phyloP scores from a whole-genome alignment of 2,797 vertebrate genomes.

The Acanthurus leucopareius region DNA sequence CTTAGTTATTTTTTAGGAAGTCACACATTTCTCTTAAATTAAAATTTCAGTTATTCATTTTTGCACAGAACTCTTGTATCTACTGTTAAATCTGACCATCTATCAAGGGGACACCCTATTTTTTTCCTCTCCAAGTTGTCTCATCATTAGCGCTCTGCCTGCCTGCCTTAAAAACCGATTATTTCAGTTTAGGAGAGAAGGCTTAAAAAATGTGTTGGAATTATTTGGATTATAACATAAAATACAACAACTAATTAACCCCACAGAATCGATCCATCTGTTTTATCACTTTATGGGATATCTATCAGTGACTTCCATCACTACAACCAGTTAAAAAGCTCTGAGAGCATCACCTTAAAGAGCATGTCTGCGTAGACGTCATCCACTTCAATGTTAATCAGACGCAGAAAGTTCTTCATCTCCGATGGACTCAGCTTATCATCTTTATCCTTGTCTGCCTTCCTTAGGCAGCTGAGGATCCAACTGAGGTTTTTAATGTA shows the following conservation, averaged over 20 bases:
- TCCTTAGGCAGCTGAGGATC: constrained; percentile 93
- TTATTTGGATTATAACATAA: background rate
- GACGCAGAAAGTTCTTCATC: constrained; percentile 91
- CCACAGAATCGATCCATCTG: background rate
- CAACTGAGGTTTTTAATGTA: constrained; percentile 88
- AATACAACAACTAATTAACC: background rate
- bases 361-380: constrained; percentile 90
- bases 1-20: background rate
- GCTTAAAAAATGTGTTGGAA: background rate
- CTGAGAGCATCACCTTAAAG: constrained; percentile 88
- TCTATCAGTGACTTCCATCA: background rate
- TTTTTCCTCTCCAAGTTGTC: background rate
- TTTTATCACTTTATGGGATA: background rate
- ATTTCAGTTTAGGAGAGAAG: background rate
- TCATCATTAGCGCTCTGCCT: background rate
- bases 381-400: constrained; percentile 93
- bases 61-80: no score
- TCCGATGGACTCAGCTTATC: constrained; percentile 93
- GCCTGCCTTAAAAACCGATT: background rate
- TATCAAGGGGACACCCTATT: background rate
- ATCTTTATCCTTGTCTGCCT: constrained; percentile 96
- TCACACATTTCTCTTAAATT: background rate
- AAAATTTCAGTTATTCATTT: background rate
- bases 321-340: background rate
- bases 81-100: background rate